Evolutionary conservation across 2,888 invertebrate genomes (phyloP), one percentile per base, ranked within the genome.

Genomic region (Elaeidobius kamerunicus): DNA sequence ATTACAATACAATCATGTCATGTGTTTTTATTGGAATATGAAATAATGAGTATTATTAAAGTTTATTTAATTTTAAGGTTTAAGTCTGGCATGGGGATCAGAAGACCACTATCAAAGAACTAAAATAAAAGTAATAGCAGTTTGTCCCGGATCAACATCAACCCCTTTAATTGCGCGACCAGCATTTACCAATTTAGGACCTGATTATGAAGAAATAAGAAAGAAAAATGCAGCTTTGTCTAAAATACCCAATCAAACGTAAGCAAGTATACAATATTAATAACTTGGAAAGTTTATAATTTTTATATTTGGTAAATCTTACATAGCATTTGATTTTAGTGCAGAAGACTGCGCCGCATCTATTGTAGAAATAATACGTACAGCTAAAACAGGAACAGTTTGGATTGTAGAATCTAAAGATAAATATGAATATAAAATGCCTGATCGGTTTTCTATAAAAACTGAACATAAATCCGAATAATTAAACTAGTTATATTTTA

Each of bases 81-180:
- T 53, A 38, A 42, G 34, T 11, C 18, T 46, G 18, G 46, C 52
- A 23, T 53, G 52, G 52, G 47, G 52, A 27, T 18, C 20, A 6
- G 7, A 36, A n/a, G 42, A 47, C 9, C 55, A 55, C 28, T 76
- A 60, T 52, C 67, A 71, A 1, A 67, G 67, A 43, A 73, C 69
- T 20, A 76, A 76, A 1, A 74, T 79, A 1, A 69, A 75, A 52
- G 75, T 77, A 2, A 65, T 78, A 4, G 73, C 71, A 0, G 66
- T 79, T 19, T 78, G 77, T 56, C 78, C 77, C 3, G 77, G 77
- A 1, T 74, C 73, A 35, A 77, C 76, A 1, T 67, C 71, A 34
- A 76, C 76, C 0, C 67, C 56, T 6, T 47, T 74, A 12, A 42
- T 43, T 4, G 28, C 43, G 9, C 14, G 43, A n/a, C 36, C 43